Conservation (phyloP, 2,113 vertebrate species). For the Parotia lawesii region DNA sequence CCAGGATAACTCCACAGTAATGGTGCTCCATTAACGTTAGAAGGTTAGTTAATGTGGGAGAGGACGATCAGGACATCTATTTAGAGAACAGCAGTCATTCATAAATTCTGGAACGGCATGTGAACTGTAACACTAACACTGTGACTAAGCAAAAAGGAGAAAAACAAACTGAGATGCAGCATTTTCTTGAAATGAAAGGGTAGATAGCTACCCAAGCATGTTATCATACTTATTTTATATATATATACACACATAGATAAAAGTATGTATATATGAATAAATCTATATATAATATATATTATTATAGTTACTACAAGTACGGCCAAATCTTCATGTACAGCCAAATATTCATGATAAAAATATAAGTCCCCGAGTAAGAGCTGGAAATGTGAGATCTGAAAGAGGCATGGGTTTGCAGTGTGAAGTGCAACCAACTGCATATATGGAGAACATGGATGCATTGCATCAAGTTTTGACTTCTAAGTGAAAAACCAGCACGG, state of each 20-base stretch:
- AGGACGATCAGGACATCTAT: neutral
- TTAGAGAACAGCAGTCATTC: neutral
- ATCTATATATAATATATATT: too few relatives aligned
- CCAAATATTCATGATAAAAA: neutral
- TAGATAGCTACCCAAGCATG: neutral
- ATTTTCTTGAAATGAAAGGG: neutral
- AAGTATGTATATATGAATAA: too few relatives aligned
- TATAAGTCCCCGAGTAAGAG: neutral
- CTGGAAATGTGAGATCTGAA: neutral
- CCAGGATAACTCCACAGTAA: neutral
- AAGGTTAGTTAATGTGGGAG: neutral
- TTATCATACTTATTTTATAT: neutral
- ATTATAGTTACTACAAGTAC: neutral
- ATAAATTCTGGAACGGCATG: neutral
- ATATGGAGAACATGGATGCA: rapidly evolving
- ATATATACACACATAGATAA: neutral
- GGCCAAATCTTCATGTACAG: neutral
- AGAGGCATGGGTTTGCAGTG: rapidly evolving
- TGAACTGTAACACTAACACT: neutral
- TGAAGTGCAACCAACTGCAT: neutral
- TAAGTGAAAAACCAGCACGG: neutral
- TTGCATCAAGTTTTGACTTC: neutral
- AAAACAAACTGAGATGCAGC: neutral
- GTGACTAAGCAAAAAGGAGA: neutral
- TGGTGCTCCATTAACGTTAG: neutral